A percentile compares a stretch with the other conserved stretches of the same genome.
These are phyloP conservation scores for Platycheirus rosarum DNA, from an alignment of 2,888 invertebrate species.

Conservation along the genomic window DNA sequence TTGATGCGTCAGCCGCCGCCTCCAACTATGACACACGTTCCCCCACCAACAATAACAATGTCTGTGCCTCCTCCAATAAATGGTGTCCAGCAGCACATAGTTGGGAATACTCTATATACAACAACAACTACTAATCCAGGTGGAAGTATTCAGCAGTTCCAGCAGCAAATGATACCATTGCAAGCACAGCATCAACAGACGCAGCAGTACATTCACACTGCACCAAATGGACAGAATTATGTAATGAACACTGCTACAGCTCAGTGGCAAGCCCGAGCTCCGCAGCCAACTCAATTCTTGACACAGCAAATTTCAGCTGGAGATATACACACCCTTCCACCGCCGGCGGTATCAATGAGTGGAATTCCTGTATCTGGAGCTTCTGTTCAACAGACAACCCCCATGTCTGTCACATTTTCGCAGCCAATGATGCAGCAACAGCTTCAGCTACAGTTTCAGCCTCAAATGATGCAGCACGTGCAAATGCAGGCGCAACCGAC, in stretches of 20 bases:
- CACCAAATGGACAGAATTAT: slow-evolving; percentile 65
- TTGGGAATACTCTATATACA: slow-evolving; percentile 66
- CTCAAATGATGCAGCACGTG: slow-evolving; percentile 66
- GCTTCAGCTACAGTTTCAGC: slow-evolving; percentile 64
- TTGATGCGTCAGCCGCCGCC: slow-evolving; percentile 57
- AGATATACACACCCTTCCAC: slow-evolving; percentile 56
- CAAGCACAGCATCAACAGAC: slow-evolving; percentile 61
- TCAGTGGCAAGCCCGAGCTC: slow-evolving; percentile 62
- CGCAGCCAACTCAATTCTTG: slow-evolving; percentile 59
- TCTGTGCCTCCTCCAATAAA: slow-evolving; percentile 68
- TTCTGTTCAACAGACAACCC: slow-evolving; percentile 55
- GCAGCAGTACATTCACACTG: slow-evolving; percentile 67
- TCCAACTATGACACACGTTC: slow-evolving; percentile 64
- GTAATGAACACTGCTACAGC: slow-evolving; percentile 63
- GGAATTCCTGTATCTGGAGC: slow-evolving; percentile 55
- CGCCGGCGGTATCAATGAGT: slow-evolving; percentile 60
- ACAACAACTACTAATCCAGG: slow-evolving; percentile 64
- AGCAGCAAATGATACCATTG: slow-evolving; percentile 63
- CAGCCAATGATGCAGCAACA: slow-evolving; percentile 70
- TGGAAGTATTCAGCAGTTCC: slow-evolving; percentile 58
- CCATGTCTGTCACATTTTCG: slow-evolving; percentile 63
- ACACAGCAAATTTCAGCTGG: slow-evolving; percentile 63
- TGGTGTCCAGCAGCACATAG: slow-evolving; percentile 69
- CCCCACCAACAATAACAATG: slow-evolving; percentile 69
- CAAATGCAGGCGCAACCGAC: slow-evolving; percentile 63